Percentiles rank a stretch among this genome's conserved stretches.
Conservation (phyloP, 2,797 vertebrate genomes). For the Chelon auratus region DNA sequence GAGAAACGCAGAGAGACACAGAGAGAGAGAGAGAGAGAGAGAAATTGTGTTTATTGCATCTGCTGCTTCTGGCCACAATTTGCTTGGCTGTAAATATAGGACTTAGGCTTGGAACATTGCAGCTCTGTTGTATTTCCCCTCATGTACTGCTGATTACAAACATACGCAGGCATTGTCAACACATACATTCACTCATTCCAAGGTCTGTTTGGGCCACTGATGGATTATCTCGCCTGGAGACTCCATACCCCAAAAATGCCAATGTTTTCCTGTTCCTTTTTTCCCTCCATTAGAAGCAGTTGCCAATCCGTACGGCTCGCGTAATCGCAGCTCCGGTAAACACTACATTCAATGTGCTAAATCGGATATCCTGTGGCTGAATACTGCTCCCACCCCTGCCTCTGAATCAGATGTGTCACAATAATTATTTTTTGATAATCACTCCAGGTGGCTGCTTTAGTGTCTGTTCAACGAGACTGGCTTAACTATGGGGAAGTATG, state of each 20-base stretch:
- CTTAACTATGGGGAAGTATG: conserved; percentile 16
- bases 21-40: conserved; percentile 28
- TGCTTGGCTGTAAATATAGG: conserved; percentile 80
- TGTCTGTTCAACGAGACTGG: conserved; percentile 21
- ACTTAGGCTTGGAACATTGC: conserved; percentile 69
- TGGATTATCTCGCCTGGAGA: conserved; percentile 72
- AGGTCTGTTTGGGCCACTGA: conserved; percentile 72
- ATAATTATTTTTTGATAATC: conserved; percentile 49
- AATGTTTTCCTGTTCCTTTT: conserved; percentile 61
- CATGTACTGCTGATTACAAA: conserved; percentile 81
- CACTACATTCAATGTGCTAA: conserved; percentile 46
- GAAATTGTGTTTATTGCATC: conserved; percentile 80
- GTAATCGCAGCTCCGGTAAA: conserved; percentile 55
- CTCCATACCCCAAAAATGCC: conserved; percentile 64
- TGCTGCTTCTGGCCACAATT: conserved; percentile 80
- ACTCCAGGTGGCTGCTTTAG: conserved; percentile 34
- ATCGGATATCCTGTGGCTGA: conserved; percentile 55
- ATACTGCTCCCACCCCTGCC: conserved; percentile 45
- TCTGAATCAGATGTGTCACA: conserved; percentile 53
- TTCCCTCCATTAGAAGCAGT: conserved; percentile 54
- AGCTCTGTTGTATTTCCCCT: conserved; percentile 72
- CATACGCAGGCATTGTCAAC: conserved; percentile 77
- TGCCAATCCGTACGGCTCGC: conserved; percentile 27
- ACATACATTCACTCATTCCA: conserved; percentile 71
- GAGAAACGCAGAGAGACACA: conserved; percentile 21